Conservation (phyloP, 2,113 vertebrate species). For the Heterocephalus glaber region DNA sequence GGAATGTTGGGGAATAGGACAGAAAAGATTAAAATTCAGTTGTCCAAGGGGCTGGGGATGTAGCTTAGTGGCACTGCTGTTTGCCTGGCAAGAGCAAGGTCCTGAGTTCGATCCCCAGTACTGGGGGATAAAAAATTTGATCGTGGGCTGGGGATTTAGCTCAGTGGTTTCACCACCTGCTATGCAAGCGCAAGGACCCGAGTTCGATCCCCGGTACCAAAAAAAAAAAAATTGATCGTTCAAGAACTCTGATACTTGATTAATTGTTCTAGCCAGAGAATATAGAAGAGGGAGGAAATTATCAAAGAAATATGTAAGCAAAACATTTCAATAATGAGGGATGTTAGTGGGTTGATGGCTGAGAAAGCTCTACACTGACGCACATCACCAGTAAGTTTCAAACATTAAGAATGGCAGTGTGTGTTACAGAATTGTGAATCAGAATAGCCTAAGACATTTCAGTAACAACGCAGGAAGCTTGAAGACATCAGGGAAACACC, state of each 20-base stretch:
- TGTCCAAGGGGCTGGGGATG: no score
- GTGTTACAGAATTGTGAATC: conserved; percentile 24
- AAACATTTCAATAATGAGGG: not conserved
- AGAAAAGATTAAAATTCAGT: conserved; percentile 6
- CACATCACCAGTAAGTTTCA: not conserved
- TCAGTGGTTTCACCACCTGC: no score
- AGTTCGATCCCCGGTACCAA: no score
- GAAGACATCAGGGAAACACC: conserved; percentile 38
- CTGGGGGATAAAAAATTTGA: no score
- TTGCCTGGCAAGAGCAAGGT: no score
- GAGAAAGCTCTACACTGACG: not conserved
- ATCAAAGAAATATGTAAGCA: not conserved
- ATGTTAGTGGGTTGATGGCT: not conserved
- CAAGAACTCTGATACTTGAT: not conserved
- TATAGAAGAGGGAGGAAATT: not conserved
- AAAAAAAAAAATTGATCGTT: not conserved
- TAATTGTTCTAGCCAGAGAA: conserved; percentile 44
- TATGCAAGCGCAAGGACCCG: no score
- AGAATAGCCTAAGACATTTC: not conserved
- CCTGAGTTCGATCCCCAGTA: no score
- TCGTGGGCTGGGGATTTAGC: no score
- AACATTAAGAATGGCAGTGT: not conserved
- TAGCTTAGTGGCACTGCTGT: no score
- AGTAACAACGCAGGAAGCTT: not conserved
- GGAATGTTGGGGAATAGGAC: not conserved